A percentile compares a stretch with the other conserved stretches of the same genome.
phyloP scores from a whole-genome alignment of 2,113 vertebrate species.

The Equus przewalskii region DNA sequence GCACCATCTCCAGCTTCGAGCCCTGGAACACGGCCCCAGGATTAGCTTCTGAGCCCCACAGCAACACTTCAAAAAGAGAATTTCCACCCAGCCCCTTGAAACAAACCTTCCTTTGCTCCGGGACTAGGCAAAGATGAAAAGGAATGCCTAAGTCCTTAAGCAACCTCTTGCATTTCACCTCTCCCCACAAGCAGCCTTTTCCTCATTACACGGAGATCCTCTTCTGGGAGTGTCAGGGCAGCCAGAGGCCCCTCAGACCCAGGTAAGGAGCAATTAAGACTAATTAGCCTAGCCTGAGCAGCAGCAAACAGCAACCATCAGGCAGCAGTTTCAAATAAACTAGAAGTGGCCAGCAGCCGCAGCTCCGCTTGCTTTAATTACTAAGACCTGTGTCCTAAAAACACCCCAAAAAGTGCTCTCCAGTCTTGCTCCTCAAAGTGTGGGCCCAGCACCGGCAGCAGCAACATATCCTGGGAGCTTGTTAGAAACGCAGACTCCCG shows the following conservation, averaged over 20 bases:
- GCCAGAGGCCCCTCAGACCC: background rate
- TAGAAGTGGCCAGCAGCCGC: background rate
- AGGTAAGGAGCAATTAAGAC: constrained; percentile 59
- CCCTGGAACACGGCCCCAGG: background rate
- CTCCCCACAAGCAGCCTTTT: background rate
- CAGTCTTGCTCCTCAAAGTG: background rate
- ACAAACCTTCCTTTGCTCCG: background rate
- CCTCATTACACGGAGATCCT: constrained; percentile 16
- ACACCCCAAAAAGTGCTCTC: background rate
- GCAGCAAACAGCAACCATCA: background rate
- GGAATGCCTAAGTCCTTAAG: background rate
- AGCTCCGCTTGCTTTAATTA: background rate
- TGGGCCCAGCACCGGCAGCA: background rate
- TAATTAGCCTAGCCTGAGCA: constrained; percentile 9
- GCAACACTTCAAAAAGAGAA: background rate
- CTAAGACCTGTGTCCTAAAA: background rate
- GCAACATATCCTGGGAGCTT: background rate
- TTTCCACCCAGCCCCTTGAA: background rate
- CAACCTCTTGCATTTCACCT: background rate
- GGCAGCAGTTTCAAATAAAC: background rate
- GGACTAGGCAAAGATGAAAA: background rate
- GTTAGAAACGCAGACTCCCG: background rate
- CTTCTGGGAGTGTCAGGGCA: background rate
- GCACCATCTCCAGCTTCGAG: background rate
- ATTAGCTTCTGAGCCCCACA: background rate